These are phyloP conservation scores for Protaetia brevitarsis DNA, from an alignment of 1,140 invertebrate genomes.

Conservation along the genomic window DNA sequence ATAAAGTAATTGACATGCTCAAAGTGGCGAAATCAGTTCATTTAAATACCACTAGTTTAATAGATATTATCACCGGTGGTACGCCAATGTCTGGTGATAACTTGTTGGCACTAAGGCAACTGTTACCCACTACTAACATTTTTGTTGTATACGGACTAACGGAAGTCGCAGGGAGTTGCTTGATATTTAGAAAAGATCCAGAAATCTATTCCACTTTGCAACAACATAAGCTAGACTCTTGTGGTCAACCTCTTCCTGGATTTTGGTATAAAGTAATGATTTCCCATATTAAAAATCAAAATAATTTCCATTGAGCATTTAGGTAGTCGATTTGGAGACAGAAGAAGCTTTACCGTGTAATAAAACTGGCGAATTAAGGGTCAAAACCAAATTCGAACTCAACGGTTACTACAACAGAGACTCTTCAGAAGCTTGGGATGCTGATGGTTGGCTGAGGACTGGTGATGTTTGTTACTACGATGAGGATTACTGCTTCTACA, in stretches of 20 bases:
- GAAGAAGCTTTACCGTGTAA: constrained; percentile 50
- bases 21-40: constrained; percentile 32
- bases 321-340: constrained; percentile 49
- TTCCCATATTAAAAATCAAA: constrained; percentile 47
- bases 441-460: constrained; percentile 64
- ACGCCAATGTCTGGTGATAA: constrained; percentile 30
- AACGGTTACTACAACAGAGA: constrained; percentile 54
- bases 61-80: constrained; percentile 33
- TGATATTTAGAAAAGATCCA: constrained; percentile 31
- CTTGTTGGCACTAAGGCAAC: constrained; percentile 33
- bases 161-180: constrained; percentile 35
- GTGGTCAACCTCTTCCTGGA: constrained; percentile 33
- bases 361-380: constrained; percentile 57
- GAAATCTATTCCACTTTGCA: constrained; percentile 32
- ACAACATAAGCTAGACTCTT: constrained; percentile 36
- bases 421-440: constrained; percentile 51
- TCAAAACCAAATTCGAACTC: constrained; percentile 53
- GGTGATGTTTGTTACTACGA: constrained; percentile 71
- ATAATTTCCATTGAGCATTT: neutral
- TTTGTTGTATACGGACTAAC: constrained; percentile 39
- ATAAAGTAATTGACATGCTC: constrained; percentile 4
- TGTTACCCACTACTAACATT: constrained; percentile 39
- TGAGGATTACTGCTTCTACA: constrained; percentile 60
- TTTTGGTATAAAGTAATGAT: constrained; percentile 45
- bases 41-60: constrained; percentile 37